Conservation (phyloP, 2,888 invertebrate genomes). For the Chesias legatella region DNA sequence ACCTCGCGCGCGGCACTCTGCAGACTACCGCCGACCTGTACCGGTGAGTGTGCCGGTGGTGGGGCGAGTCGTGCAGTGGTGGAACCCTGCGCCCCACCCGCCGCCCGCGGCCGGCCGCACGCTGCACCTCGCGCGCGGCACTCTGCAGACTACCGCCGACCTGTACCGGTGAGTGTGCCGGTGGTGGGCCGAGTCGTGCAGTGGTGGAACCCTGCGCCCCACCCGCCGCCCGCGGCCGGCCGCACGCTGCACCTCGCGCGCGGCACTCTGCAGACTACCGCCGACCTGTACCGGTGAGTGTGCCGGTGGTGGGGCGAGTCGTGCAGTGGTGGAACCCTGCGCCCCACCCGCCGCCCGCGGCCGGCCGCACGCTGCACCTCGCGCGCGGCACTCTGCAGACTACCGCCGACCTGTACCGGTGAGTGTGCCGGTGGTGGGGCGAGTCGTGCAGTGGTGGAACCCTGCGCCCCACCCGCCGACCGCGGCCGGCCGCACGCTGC, state of each 20-base stretch:
- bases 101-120: no score
- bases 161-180: slow-evolving; percentile 93
- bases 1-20: slow-evolving; percentile 89
- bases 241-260: no score
- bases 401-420: no score
- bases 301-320: slow-evolving; percentile 95
- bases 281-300: slow-evolving; percentile 94
- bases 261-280: no score
- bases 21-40: slow-evolving; percentile 59
- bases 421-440: slow-evolving; percentile 96
- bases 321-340: slow-evolving; percentile 98
- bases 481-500: no score
- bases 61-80: slow-evolving; percentile 97
- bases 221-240: no score
- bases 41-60: slow-evolving; percentile 96
- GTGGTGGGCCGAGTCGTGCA: slow-evolving; percentile 96
- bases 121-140: no score
- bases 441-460: slow-evolving; percentile 98
- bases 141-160: no score
- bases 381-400: no score
- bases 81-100: slow-evolving; percentile 87
- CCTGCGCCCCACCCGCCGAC: slow-evolving; percentile 81
- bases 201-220: slow-evolving; percentile 93
- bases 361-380: no score
- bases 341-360: no score